Percentiles rank a stretch among this genome's conserved stretches.
These are phyloP conservation scores for Frankliniella intonsa DNA, from an alignment of 2,888 invertebrate genomes.

Conservation along the genomic window DNA sequence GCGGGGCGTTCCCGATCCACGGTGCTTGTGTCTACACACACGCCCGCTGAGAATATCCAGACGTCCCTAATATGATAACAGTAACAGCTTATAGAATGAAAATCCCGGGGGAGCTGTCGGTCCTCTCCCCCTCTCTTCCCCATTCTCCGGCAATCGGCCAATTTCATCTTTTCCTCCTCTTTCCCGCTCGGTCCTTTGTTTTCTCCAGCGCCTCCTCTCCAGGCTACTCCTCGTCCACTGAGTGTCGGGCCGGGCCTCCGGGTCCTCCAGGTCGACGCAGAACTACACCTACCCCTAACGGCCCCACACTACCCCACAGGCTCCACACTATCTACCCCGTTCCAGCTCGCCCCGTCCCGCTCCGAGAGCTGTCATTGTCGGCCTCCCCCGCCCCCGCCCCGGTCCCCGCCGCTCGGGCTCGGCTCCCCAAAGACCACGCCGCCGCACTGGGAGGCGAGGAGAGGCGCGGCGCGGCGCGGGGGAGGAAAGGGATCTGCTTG, in stretches of 20 bases:
- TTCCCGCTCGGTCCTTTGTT: neutral
- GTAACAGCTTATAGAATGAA: slow-evolving; percentile 21
- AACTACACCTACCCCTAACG: no score
- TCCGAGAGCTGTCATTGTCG: no score
- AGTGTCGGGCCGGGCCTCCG: no score
- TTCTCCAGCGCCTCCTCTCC: neutral
- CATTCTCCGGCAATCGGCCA: neutral
- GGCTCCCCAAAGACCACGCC: no score
- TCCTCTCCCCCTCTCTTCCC: neutral
- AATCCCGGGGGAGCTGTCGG: neutral
- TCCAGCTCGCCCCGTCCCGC: no score
- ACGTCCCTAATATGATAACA: slow-evolving; percentile 23
- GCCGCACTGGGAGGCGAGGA: no score
- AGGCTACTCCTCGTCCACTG: neutral
- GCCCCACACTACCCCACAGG: no score
- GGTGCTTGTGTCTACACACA: neutral
- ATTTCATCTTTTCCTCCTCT: neutral
- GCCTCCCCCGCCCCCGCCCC: neutral
- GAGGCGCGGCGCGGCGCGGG: no score
- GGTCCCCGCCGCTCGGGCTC: neutral
- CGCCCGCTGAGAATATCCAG: slow-evolving; percentile 21
- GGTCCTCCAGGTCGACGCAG: no score
- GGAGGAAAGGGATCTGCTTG: neutral
- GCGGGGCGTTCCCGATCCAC: neutral
- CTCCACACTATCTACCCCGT: no score